Evolutionary conservation across 2,797 vertebrate species (phyloP), one percentile per base, ranked within the genome.

Genomic region (Florisuga fusca): DNA sequence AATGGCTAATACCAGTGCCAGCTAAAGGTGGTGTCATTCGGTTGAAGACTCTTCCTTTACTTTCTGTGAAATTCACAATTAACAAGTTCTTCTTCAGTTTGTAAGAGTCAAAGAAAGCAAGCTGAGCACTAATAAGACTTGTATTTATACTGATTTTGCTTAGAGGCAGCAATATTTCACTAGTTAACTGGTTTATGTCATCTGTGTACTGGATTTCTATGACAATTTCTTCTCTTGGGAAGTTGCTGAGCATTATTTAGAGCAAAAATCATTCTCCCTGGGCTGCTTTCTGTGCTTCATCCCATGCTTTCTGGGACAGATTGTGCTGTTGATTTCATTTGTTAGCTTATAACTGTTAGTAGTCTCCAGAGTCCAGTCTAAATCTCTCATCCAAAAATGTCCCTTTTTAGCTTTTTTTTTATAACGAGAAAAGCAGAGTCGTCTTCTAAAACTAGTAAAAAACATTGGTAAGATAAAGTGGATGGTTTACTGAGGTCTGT

Each of bases 301-400:
- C 45, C 55, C 16, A 0, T 76, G 38, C 33, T 87, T 89, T 72
- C 31, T 83, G 84, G 68, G 68, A 11, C 72, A 74, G 57, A 71
- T 89, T 74, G 91, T 88, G 59, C 59, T 92, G 87, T 63, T 92
- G 89, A 80, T 91, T 94, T 94, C 16, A 78, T 84, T 89, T 89
- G 79, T 87, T 92, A 80, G 17, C 29, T 85, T 85, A 2, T 66
- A 89, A 77, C 21, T 87, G 22, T 87, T 79, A 87, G 48, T 34
- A 57, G 31, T 77, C 84, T 89, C 75, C 12, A 46, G 84, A 91
- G 76, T 74, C 38, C 14, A 27, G 17, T 59, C 17, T 79, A 89
- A 84, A 87, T 89, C 46, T 89, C 36, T 94, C 38, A 82, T 84
- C 29, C 67, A 71, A 84, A 69, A 8, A 5, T 27, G 27, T 9